phyloP scores from a whole-genome alignment of 1,140 invertebrate genomes.

The Drosophila arawakana region DNA sequence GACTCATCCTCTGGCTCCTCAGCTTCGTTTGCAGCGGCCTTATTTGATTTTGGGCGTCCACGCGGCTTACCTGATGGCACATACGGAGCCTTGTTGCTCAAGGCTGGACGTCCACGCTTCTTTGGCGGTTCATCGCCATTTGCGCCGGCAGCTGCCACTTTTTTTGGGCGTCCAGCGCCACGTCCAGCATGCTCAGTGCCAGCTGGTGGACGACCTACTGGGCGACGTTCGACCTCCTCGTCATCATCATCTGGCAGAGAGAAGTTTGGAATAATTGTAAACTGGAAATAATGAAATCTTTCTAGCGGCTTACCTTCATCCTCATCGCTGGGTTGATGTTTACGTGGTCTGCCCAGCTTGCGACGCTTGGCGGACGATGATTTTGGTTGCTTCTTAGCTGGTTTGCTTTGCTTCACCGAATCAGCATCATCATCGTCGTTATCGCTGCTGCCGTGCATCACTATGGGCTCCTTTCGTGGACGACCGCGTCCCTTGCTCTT shows the following conservation, averaged over 20 bases:
- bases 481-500: constrained; percentile 69
- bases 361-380: constrained; percentile 54
- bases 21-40: constrained; percentile 13
- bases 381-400: constrained; percentile 28
- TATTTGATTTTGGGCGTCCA: constrained; percentile 34
- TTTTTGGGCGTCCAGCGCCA: constrained; percentile 70
- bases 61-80: constrained; percentile 39
- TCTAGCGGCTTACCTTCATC: constrained; percentile 34
- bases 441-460: constrained; percentile 4
- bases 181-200: constrained; percentile 68
- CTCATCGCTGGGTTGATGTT: constrained; percentile 65
- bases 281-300: neutral
- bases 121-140: constrained; percentile 52
- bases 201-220: constrained; percentile 61
- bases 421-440: constrained; percentile 43
- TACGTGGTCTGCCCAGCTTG: constrained; percentile 53
- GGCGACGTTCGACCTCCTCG: constrained; percentile 53
- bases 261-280: no score
- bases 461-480: constrained; percentile 29
- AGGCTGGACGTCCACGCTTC: constrained; percentile 65
- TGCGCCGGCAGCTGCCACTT: constrained; percentile 23
- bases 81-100: constrained; percentile 18
- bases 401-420: constrained; percentile 11
- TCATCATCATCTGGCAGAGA: constrained; percentile 28
- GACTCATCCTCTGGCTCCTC: constrained; percentile 20